A percentile compares a stretch with the other conserved stretches of the same genome.
These are phyloP conservation scores for Morelia viridis DNA, from an alignment of 2,797 vertebrate genomes.

Conservation along the genomic window DNA sequence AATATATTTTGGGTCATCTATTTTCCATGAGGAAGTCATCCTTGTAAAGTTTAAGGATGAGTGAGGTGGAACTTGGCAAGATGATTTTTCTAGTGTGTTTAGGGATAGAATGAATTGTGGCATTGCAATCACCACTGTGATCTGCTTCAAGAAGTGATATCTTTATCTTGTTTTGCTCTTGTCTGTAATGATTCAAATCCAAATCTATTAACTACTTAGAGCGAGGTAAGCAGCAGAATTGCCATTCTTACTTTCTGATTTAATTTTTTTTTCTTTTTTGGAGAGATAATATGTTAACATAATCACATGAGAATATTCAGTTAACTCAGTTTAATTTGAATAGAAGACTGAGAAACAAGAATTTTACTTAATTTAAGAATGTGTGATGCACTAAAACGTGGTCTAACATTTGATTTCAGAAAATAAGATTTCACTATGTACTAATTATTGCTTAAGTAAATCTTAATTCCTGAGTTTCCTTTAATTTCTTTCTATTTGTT, in stretches of 20 bases:
- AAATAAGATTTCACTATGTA: neutral
- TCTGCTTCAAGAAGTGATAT: neutral
- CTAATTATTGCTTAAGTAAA: neutral
- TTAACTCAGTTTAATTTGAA: neutral
- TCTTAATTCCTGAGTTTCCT: slow-evolving; percentile 14
- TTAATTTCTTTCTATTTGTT: slow-evolving; percentile 16
- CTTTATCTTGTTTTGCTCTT: neutral
- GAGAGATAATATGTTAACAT: neutral
- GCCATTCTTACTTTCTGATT: neutral
- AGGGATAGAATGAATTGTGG: neutral
- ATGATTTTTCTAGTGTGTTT: neutral
- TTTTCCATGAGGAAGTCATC: neutral
- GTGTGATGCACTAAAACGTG: neutral
- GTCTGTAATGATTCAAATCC: neutral
- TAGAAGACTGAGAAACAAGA: neutral
- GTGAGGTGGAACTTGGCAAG: neutral
- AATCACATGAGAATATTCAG: neutral
- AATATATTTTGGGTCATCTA: neutral
- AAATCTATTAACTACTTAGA: neutral
- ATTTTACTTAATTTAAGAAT: neutral
- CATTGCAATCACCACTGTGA: neutral
- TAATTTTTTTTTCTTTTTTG: neutral
- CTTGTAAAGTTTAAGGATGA: too few relatives aligned
- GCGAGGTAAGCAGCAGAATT: neutral
- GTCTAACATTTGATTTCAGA: neutral